Evolutionary conservation across 2,888 invertebrate genomes (phyloP), one percentile per base, ranked within the genome.

Genomic region (Calliphora vomitoria): DNA sequence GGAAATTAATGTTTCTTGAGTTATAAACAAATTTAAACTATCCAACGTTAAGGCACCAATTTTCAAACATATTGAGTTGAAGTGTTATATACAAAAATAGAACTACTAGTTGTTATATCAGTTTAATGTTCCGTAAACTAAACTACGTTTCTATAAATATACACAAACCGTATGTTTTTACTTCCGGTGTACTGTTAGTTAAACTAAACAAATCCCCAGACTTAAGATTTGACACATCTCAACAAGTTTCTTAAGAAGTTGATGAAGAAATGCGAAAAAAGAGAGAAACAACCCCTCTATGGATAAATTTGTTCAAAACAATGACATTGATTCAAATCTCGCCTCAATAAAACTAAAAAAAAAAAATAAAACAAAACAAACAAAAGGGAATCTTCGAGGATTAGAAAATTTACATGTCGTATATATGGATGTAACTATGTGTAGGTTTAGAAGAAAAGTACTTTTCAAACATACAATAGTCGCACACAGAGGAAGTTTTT

Each of bases 311-410:
- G 15, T 44, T 74, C 64, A 69, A 86, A 75, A 86, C 86, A 86
- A 86, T 82, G 82, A 79, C 74, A 82, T 82, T 82, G 82, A 86
- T 82, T 82, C 55, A 75, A 82, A 82, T 82, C 79, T 86, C n/a
- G 13, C 75, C 64, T 69, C 55, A 69, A 62, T 69, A 55, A 79
- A 82, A 86, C 69, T 71, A 75, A 38, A 79, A 79, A 82, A 66
- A 66, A n/a, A 25, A 74, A 50, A 60, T n/a, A 69, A 35, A 71
- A 68, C 44, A 68, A 85, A 80, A 55, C 20, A 64, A 35, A 50
- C n/a, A 62, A 50, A 69, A 60, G 58, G 66, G 64, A 66, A 79
- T 68, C 74, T 82, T 79, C 55, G 75, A 82, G 86, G 79, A 86
- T 86, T 80, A 80, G 74, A 82, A 71, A 82, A 86, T 76, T 76